Evolutionary conservation across 2,797 vertebrate genomes (phyloP).

Genomic region (Melopsittacus undulatus): DNA sequence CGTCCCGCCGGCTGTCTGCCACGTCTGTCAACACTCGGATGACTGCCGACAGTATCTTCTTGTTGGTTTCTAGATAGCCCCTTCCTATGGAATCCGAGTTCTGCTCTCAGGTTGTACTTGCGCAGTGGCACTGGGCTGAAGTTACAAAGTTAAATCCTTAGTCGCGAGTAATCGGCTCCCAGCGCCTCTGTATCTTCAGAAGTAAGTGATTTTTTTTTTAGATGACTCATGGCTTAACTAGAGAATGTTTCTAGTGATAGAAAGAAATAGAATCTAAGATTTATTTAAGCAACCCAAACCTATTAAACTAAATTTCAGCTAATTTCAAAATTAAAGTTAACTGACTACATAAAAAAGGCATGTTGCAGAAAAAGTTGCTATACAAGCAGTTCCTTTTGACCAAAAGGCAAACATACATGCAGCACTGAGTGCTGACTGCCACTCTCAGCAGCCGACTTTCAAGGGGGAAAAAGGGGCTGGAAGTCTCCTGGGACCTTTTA

Average conservation of each 20-base stretch:
- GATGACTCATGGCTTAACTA: not conserved
- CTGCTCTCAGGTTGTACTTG: not conserved
- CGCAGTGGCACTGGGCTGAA: not conserved
- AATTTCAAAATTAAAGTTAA: not conserved
- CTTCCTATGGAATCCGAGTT: rapidly evolving
- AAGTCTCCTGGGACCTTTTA: not conserved
- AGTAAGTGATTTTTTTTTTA: not conserved
- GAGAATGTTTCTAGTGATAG: not conserved
- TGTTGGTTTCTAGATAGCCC: not conserved
- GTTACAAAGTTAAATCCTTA: not conserved
- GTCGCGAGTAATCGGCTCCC: not conserved
- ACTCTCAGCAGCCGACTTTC: not conserved
- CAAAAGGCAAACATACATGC: not conserved
- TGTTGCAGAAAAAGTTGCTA: not conserved
- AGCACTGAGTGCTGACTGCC: not conserved
- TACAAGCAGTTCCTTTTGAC: not conserved
- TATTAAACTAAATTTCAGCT: not conserved
- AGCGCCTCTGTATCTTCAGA: not conserved
- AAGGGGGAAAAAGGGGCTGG: not conserved
- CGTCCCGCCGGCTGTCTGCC: not conserved
- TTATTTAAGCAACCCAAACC: not conserved
- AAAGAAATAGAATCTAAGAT: not conserved
- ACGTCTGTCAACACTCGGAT: rapidly evolving
- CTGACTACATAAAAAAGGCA: not conserved
- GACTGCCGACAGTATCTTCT: not conserved